These are phyloP conservation scores for Pithys albifrons DNA, from an alignment of 2,113 vertebrate genomes.

Conservation along the genomic window DNA sequence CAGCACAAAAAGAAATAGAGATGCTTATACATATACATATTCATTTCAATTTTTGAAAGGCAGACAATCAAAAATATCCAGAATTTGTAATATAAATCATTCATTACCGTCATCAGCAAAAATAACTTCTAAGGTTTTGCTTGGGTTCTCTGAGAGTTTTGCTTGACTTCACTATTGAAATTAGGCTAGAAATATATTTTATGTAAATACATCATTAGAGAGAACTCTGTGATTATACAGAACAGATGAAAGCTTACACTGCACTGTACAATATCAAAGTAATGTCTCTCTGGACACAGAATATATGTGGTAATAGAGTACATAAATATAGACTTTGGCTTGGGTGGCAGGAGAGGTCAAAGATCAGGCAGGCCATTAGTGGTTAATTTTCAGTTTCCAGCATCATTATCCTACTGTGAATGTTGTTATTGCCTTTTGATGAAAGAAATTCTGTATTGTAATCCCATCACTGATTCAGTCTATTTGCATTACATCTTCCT, in stretches of 20 bases:
- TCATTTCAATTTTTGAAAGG: conserved; percentile 31
- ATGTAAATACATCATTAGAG: conserved; percentile 57
- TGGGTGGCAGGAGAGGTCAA: neutral
- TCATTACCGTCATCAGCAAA: conserved; percentile 34
- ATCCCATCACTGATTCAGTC: neutral
- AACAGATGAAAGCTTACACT: conserved; percentile 33
- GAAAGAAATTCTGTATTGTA: conserved; percentile 1
- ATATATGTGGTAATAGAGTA: conserved; percentile 1
- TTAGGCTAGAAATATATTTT: conserved; percentile 30
- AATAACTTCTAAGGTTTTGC: conserved; percentile 35
- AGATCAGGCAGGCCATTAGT: neutral
- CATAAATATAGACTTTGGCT: conserved; percentile 19
- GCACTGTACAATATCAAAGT: conserved; percentile 32
- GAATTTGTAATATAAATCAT: conserved; percentile 23
- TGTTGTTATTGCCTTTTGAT: neutral
- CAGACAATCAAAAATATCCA: conserved; percentile 13
- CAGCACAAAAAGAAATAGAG: neutral
- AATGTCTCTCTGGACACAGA: conserved; percentile 27
- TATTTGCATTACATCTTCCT: neutral
- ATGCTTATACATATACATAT: conserved; percentile 21
- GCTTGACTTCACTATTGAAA: conserved; percentile 58
- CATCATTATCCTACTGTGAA: neutral
- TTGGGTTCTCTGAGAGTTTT: conserved; percentile 14
- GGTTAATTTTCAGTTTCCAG: neutral
- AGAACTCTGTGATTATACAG: conserved; percentile 46